These are phyloP conservation scores for Oryctes rhinoceros DNA, from an alignment of 1,140 invertebrate species.

Conservation along the genomic window DNA sequence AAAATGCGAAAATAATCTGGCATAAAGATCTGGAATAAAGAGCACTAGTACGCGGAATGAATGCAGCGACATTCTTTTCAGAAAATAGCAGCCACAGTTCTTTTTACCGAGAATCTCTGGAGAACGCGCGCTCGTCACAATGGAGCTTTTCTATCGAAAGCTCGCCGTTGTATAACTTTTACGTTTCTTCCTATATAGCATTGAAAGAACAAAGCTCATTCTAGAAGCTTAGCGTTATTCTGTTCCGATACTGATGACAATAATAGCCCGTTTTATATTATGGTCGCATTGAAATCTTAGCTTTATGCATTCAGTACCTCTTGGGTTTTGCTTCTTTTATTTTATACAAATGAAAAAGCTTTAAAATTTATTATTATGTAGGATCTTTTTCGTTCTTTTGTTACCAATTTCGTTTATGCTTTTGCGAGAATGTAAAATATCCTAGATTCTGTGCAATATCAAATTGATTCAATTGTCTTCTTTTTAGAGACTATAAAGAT, in stretches of 20 bases:
- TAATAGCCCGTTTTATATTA: conserved; percentile 56
- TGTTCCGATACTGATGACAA: conserved; percentile 59
- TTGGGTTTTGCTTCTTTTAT: conserved; percentile 40
- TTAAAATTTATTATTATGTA: conserved; percentile 41
- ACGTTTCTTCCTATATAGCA: conserved; percentile 57
- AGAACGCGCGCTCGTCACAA: conserved; percentile 56
- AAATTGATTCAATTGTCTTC: neutral
- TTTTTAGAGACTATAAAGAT: neutral
- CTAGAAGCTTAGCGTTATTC: conserved; percentile 57
- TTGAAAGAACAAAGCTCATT: conserved; percentile 59
- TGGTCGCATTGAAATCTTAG: conserved; percentile 49
- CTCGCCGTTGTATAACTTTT: conserved; percentile 60
- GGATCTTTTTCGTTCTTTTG: conserved; percentile 11
- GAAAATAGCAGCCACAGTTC: conserved; percentile 56
- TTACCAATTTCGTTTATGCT: conserved; percentile 6
- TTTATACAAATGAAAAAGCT: conserved; percentile 38
- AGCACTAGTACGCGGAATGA: conserved; percentile 44
- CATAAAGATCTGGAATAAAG: conserved; percentile 29
- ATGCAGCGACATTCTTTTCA: conserved; percentile 52
- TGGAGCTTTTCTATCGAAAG: conserved; percentile 55
- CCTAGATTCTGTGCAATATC: conserved; percentile 13
- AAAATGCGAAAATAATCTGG: conserved; percentile 42
- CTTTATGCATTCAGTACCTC: conserved; percentile 44
- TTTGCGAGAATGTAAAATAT: neutral
- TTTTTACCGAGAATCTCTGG: conserved; percentile 54